Evolutionary conservation across 2,888 invertebrate genomes (phyloP), one percentile per base, ranked within the genome.

Genomic region (Trichogramma evanescens): DNA sequence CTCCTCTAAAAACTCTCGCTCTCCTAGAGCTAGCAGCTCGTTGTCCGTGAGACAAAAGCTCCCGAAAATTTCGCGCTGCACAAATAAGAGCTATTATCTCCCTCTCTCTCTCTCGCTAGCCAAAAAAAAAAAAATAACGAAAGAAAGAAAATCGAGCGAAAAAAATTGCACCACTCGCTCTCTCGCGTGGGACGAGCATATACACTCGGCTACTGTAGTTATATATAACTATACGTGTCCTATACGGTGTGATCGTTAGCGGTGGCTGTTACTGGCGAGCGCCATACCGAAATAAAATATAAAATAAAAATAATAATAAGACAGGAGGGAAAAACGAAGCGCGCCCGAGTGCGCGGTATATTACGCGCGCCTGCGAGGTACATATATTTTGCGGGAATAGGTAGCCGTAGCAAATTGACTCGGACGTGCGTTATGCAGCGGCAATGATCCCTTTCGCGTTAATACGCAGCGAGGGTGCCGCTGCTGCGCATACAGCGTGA

Each of bases 1-100:
- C 26, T 26, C 26, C 26, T 26, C 26, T 26, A 26, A 26, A 26
- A 26, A 26, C 26, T 13, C 56, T 50, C 7, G 38, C 10, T 38
- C 8, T 9, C 1, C 42, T 9, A 10, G 43, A 43, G 10, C 26
- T 26, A 26, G 26, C 26, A 26, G 26, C 26, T 26, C 26, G 26
- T 26, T 26, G 26, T 26, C 26, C 26, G 26, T 2, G 26, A 26
- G 26, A 26, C 26, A 26, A 26, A 40, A 26, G 39, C 45, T 40
- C 38, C 54, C 54, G 44, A 50, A 57, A 61, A 54, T 49, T 58
- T 13, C 50, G 26, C 26, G 50, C 50, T 10, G 5, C 55, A 46
- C 54, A 58, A 61, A 61, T 58, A 61, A 61, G 61, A 57, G 61
- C 49, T 43, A 61, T 61, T 61, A 61, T 42, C 51, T 57, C 41